Conservation (phyloP, 2,797 vertebrate species). For the Periparus ater region DNA sequence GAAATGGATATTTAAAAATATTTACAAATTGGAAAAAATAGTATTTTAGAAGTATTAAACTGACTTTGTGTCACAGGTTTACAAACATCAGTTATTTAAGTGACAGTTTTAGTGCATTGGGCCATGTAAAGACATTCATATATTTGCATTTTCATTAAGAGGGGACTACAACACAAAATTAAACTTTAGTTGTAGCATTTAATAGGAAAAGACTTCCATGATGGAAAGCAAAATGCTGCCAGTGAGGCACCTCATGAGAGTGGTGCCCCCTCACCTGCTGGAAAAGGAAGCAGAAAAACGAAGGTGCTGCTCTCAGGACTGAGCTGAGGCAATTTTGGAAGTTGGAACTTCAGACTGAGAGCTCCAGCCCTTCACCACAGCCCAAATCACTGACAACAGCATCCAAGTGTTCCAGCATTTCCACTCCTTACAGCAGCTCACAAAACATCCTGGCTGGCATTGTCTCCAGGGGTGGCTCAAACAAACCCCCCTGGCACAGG, state of each 20-base stretch:
- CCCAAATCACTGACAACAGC: too few relatives aligned
- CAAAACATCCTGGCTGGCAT: fast-evolving
- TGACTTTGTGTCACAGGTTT: neutral
- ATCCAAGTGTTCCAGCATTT: neutral
- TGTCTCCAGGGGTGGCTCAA: neutral
- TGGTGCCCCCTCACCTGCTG: neutral
- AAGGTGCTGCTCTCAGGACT: neutral
- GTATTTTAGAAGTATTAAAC: neutral
- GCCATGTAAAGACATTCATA: neutral
- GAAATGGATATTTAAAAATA: neutral
- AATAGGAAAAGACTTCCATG: neutral
- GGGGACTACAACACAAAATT: neutral
- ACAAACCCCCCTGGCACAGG: neutral
- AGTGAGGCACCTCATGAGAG: neutral
- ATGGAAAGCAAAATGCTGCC: neutral
- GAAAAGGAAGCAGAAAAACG: neutral
- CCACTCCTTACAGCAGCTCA: neutral
- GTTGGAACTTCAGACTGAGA: fast-evolving
- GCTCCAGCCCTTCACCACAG: neutral
- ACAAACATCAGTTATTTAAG: neutral
- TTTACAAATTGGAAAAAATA: neutral
- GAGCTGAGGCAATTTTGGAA: neutral
- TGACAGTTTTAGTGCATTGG: neutral
- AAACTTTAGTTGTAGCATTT: neutral
- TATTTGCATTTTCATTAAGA: neutral